A percentile compares a stretch with the other conserved stretches of the same genome.
These are phyloP conservation scores for Drosophila formosana DNA, from an alignment of 2,888 invertebrate species.

Conservation along the genomic window DNA sequence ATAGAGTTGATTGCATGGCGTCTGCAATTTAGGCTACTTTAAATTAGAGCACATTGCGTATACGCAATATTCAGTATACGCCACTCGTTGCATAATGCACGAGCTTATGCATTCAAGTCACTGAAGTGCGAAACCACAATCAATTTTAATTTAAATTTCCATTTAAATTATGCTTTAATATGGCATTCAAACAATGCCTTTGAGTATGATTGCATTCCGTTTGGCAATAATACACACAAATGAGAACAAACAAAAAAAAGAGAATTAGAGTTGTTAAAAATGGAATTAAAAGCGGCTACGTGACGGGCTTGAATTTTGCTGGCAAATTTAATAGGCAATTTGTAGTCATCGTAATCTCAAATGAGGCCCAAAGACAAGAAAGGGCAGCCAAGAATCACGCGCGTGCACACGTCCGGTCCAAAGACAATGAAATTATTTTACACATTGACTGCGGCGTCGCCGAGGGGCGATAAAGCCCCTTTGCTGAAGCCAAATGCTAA, in stretches of 20 bases:
- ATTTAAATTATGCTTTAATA: conserved; percentile 22
- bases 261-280: conserved; percentile 53
- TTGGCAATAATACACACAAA: conserved; percentile 16
- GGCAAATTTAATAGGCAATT: conserved; percentile 69
- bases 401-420: conserved; percentile 38
- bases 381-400: conserved; percentile 38
- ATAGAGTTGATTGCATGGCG: too few species aligned
- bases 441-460: conserved; percentile 45
- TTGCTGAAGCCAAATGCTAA: conserved; percentile 50
- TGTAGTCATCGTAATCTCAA: conserved; percentile 56
- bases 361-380: conserved; percentile 24
- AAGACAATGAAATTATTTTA: conserved; percentile 72
- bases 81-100: background rate
- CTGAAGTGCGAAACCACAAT: conserved; percentile 26
- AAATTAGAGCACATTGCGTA: conserved; percentile 9
- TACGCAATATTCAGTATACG: conserved; percentile 26
- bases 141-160: conserved; percentile 23
- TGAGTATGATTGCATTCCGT: conserved; percentile 53
- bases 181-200: conserved; percentile 27
- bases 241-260: background rate
- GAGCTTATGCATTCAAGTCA: conserved; percentile 28
- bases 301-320: conserved; percentile 42
- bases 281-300: conserved; percentile 54
- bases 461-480: conserved; percentile 24
- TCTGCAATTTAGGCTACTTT: too few species aligned